phyloP scores from a whole-genome alignment of 2,113 vertebrate species.

The Platichthys flesus region DNA sequence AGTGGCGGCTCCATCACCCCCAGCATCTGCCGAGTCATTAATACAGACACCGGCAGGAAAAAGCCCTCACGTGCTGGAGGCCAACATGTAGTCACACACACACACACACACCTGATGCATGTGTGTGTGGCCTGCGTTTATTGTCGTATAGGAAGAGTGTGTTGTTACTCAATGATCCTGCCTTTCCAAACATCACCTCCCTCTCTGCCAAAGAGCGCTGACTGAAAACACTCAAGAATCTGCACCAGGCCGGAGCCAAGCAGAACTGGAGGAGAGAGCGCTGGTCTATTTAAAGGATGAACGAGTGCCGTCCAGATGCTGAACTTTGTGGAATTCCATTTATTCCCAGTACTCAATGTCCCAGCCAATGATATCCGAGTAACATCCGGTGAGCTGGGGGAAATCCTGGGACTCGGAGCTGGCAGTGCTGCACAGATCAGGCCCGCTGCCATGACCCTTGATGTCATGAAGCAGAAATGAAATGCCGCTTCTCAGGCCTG shows the following conservation, averaged over 20 bases:
- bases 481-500: slow-evolving; percentile 49
- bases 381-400: slow-evolving; percentile 67
- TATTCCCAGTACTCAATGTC: slow-evolving; percentile 76
- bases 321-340: slow-evolving; percentile 70
- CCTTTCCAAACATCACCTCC: slow-evolving; percentile 31
- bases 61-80: slow-evolving; percentile 27
- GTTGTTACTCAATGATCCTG: slow-evolving; percentile 17
- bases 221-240: slow-evolving; percentile 41
- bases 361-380: slow-evolving; percentile 71
- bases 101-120: not conserved
- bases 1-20: slow-evolving; percentile 61
- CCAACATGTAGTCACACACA: slow-evolving; percentile 12
- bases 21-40: slow-evolving; percentile 66
- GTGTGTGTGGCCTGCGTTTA: slow-evolving; percentile 3
- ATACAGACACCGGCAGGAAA: slow-evolving; percentile 34
- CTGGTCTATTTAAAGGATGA: slow-evolving; percentile 68
- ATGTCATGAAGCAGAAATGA: slow-evolving; percentile 67
- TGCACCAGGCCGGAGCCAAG: slow-evolving; percentile 28
- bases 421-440: slow-evolving; percentile 61
- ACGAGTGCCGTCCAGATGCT: slow-evolving; percentile 64
- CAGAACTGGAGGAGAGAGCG: slow-evolving; percentile 37
- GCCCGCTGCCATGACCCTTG: slow-evolving; percentile 63
- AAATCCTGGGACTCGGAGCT: slow-evolving; percentile 70
- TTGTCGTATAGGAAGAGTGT: slow-evolving; percentile 20
- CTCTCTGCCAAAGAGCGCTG: slow-evolving; percentile 37